phyloP scores from a whole-genome alignment of 2,888 invertebrate species.

The Halictus quadricinctus region DNA sequence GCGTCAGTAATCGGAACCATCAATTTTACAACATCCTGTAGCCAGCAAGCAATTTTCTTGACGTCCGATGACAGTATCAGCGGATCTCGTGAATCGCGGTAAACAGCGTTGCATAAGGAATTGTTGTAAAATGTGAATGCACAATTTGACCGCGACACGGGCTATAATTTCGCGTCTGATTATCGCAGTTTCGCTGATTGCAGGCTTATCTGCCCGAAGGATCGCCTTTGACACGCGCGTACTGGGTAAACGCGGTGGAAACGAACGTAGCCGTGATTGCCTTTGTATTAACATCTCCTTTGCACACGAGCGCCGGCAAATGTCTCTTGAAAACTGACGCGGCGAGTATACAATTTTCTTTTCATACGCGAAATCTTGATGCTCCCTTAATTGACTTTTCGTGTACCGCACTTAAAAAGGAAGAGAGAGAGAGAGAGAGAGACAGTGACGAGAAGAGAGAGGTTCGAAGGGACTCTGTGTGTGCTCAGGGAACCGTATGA shows the following conservation, averaged over 20 bases:
- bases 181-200: neutral
- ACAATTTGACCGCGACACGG: neutral
- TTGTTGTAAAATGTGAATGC: neutral
- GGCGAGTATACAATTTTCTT: neutral
- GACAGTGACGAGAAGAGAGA: no score
- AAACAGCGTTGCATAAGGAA: conserved; percentile 7
- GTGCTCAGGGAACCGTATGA: neutral
- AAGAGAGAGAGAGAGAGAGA: neutral
- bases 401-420: neutral
- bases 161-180: neutral
- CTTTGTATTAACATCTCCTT: neutral
- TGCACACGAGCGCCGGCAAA: neutral
- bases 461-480: neutral
- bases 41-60: neutral
- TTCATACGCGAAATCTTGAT: conserved; percentile 5
- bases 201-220: neutral
- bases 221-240: neutral
- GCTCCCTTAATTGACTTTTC: neutral
- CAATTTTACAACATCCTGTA: neutral
- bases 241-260: neutral
- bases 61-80: neutral
- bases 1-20: neutral
- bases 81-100: neutral
- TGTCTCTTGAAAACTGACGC: neutral
- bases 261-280: neutral